These are phyloP conservation scores for Gisinianus flammeolus DNA, from an alignment of 2,888 invertebrate genomes.

Conservation along the genomic window DNA sequence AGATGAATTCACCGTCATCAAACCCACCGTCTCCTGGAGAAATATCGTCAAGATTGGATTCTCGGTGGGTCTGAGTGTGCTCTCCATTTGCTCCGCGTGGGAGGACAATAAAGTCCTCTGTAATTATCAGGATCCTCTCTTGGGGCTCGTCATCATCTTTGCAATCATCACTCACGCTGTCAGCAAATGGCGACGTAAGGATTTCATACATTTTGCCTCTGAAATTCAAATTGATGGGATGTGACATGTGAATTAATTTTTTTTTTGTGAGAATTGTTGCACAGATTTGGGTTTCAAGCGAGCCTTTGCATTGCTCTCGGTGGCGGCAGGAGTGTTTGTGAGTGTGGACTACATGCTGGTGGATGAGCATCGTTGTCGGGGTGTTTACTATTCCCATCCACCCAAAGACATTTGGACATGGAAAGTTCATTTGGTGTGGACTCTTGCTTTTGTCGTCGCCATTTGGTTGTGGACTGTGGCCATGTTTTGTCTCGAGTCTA, in stretches of 20 bases:
- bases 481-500: constrained; percentile 50
- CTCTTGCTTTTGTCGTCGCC: constrained; percentile 62
- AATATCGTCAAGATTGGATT: constrained; percentile 63
- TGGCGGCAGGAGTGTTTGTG: constrained; percentile 64
- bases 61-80: constrained; percentile 64
- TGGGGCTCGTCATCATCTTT: constrained; percentile 67
- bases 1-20: constrained; percentile 45
- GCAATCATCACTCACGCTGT: constrained; percentile 47
- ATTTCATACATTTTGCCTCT: no score
- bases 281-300: constrained; percentile 49
- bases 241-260: constrained; percentile 10
- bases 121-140: constrained; percentile 70
- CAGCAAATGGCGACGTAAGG: constrained; percentile 51
- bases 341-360: constrained; percentile 69
- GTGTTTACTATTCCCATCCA: constrained; percentile 62
- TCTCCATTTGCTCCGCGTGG: constrained; percentile 65
- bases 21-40: constrained; percentile 62
- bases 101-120: constrained; percentile 68
- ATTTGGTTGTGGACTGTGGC: constrained; percentile 55
- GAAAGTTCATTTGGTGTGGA: constrained; percentile 68
- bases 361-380: constrained; percentile 69
- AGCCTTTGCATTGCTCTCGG: constrained; percentile 45
- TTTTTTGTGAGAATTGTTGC: constrained; percentile 8
- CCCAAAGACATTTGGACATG: constrained; percentile 64
- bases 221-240: no score